Evolutionary conservation across 2,797 vertebrate species (phyloP).

Genomic region (Lepus townsendii): DNA sequence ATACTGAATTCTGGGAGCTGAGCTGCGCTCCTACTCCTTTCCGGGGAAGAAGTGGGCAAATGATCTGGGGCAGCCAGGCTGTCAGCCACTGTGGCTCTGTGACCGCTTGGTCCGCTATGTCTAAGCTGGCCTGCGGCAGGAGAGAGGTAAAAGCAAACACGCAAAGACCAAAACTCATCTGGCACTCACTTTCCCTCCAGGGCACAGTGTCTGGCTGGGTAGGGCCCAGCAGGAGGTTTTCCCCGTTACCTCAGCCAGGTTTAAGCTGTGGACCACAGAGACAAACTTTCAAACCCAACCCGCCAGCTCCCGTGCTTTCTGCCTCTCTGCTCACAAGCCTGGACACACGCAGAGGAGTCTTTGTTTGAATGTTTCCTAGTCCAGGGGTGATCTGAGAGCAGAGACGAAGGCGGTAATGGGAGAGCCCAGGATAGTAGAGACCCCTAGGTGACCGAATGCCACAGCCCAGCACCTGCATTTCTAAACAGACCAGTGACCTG

Average conservation of each 20-base stretch:
- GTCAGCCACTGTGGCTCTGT: neutral
- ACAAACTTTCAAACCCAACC: conserved; percentile 39
- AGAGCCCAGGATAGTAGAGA: no score
- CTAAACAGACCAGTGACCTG: accelerated
- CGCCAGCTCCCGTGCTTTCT: neutral
- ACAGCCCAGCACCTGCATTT: neutral
- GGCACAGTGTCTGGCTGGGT: neutral
- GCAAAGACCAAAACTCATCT: neutral
- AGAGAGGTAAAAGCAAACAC: neutral
- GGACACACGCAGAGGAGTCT: neutral
- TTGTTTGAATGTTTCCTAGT: neutral
- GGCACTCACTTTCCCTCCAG: no score
- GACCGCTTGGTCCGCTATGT: neutral
- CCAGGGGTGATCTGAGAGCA: neutral
- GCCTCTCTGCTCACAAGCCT: neutral
- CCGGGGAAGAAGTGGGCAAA: neutral
- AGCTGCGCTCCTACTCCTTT: neutral
- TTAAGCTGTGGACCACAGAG: neutral
- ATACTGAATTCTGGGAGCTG: neutral
- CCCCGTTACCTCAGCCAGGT: neutral
- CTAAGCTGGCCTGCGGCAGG: neutral
- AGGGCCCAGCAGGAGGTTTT: neutral
- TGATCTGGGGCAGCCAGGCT: neutral
- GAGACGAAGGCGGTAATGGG: neutral
- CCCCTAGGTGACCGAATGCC: no score